phyloP scores from a whole-genome alignment of 1,140 invertebrate species.

The Ceratosolen solmsi region DNA sequence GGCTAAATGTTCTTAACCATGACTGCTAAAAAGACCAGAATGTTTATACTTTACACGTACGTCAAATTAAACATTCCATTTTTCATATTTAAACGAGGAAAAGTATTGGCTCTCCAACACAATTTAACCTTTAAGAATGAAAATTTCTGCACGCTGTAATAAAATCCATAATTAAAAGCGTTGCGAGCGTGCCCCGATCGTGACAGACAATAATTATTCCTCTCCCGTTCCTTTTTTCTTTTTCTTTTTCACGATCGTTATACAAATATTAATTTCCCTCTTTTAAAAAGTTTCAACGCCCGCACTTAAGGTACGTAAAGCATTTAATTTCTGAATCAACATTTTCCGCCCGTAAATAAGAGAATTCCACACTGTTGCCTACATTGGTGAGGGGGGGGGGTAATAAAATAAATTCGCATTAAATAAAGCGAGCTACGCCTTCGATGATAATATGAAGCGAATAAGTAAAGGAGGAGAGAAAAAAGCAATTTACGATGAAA shows the following conservation, averaged over 20 bases:
- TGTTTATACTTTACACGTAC: too few relatives aligned
- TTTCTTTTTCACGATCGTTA: constrained; percentile 43
- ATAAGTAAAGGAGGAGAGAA: constrained; percentile 32
- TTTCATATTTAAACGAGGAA: neutral
- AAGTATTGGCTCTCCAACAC: constrained; percentile 36
- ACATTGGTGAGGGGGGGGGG: neutral
- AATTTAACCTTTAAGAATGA: constrained; percentile 39
- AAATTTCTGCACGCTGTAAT: constrained; percentile 34
- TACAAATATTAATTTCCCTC: constrained; percentile 49
- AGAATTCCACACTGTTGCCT: neutral
- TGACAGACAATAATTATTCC: constrained; percentile 51
- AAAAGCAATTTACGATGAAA: constrained; percentile 49
- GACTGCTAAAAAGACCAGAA: neutral
- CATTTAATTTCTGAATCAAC: constrained; percentile 50
- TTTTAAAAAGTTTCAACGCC: constrained; percentile 27
- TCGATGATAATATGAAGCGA: constrained; percentile 11
- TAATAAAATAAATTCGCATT: constrained; percentile 48
- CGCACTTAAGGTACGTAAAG: constrained; percentile 10
- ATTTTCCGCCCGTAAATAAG: constrained; percentile 47
- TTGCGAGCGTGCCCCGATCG: constrained; percentile 21
- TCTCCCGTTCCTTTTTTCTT: constrained; percentile 24
- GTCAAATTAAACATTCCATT: neutral
- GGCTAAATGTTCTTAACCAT: neutral
- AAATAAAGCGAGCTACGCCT: constrained; percentile 33
- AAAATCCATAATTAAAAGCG: constrained; percentile 51